Evolutionary conservation across 2,888 invertebrate genomes (phyloP).

Genomic region (Xestobium rufovillosum): DNA sequence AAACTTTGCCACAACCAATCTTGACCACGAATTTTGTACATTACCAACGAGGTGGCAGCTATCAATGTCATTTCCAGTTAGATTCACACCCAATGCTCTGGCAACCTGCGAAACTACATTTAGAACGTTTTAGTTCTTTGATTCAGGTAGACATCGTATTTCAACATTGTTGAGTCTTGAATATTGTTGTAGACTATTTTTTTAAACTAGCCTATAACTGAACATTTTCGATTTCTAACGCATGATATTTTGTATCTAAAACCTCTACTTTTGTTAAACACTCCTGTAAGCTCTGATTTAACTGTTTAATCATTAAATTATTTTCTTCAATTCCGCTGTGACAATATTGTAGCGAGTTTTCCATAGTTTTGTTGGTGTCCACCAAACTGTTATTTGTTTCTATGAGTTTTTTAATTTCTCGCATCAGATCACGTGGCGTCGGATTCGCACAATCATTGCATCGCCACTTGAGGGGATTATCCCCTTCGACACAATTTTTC

Average conservation of each 20-base stretch:
- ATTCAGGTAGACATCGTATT: neutral
- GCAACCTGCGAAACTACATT: neutral
- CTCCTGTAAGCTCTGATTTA: neutral
- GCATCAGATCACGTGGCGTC: neutral
- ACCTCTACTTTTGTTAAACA: conserved; percentile 1
- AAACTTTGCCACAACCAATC: neutral
- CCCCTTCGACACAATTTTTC: too few relatives aligned
- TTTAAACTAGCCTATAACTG: neutral
- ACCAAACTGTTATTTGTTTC: too few relatives aligned
- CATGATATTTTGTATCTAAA: neutral
- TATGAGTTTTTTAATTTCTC: neutral
- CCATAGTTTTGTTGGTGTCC: neutral
- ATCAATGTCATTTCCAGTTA: neutral
- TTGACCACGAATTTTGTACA: neutral
- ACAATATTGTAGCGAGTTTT: neutral
- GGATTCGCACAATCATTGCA: too few relatives aligned
- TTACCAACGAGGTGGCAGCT: neutral
- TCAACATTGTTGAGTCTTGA: neutral
- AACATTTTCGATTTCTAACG: neutral
- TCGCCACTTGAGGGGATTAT: too few relatives aligned
- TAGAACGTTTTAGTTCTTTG: neutral
- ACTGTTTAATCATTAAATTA: neutral
- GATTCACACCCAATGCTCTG: neutral
- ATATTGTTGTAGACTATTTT: neutral
- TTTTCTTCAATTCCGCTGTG: neutral